These are phyloP conservation scores for Epinotia brunnichana DNA, from an alignment of 2,888 invertebrate genomes.

Conservation along the genomic window DNA sequence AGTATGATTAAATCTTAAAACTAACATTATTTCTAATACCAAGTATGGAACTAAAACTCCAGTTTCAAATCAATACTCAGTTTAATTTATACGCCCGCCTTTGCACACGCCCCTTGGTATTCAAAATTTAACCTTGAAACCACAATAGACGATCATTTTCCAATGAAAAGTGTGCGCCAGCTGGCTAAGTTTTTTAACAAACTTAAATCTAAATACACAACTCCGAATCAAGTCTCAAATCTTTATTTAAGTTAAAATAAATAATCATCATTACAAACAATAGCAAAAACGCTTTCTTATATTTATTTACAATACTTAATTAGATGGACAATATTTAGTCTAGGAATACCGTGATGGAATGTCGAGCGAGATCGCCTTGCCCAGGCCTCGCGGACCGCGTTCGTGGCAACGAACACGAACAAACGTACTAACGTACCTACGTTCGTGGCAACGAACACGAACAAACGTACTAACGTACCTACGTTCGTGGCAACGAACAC, in stretches of 20 bases:
- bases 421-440: no score
- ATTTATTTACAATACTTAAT: conserved; percentile 51
- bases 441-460: no score
- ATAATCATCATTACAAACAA: conserved; percentile 56
- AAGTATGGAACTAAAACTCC: conserved; percentile 4
- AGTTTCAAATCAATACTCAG: conserved; percentile 9
- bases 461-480: no score
- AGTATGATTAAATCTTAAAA: conserved; percentile 3
- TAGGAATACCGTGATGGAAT: conserved; percentile 35
- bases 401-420: no score
- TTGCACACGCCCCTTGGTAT: conserved; percentile 18
- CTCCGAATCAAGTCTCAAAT: conserved; percentile 54
- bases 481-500: no score
- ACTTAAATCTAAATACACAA: conserved; percentile 47
- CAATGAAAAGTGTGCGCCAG: background rate
- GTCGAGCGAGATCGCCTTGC: background rate
- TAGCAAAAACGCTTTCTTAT: conserved; percentile 55
- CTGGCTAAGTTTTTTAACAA: conserved; percentile 11
- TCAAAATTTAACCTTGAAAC: background rate
- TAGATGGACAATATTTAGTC: conserved; percentile 21
- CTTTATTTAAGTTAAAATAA: conserved; percentile 58
- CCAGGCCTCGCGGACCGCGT: background rate
- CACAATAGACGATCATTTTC: background rate
- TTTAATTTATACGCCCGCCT: conserved; percentile 18
- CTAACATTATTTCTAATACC: background rate